Base-by-base conservation (phyloP, 1,140 invertebrate genomes). In the Ganaspis sp. region DNA sequence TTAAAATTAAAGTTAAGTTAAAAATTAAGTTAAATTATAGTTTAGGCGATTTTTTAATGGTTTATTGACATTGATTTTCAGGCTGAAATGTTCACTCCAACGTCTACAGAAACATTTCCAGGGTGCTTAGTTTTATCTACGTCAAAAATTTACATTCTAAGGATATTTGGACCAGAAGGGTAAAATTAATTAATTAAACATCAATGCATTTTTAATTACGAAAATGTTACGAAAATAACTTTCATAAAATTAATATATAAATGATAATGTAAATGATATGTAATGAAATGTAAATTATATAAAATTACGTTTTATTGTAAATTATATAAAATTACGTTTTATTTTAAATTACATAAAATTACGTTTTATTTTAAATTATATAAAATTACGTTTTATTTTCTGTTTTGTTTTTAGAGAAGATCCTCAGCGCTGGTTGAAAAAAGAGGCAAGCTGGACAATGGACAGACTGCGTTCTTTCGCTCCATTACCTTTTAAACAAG, bases 121-220 rank as follows among this genome's bases (percentile, higher is more conserved):
- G 93, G 92, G 5, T 90, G 93, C 42, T 81, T 93, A n/a, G 90
- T 93, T 8, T 85, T 93, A 64, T 93, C 93, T 9, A 93, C 91
- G 6, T 85, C 85, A 2, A 93, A 92, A 77, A 85, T 92, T 72
- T 94, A 93, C 72, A 69, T 93, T 9, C 90, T 94, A 73, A 92
- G 90, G 81, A 90, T 92, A 4, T 88, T 84, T 78, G 91, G 90
- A 9, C 72, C 78, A 9, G 91, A 93, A 81, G 90, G 89, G 91
- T 85, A 90, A 90, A 71, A 85, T n/a, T n/a, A n/a, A n/a, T n/a
- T n/a, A n/a, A n/a, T n/a, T n/a, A n/a, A n/a, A n/a, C n/a, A n/a
- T n/a, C n/a, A n/a, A n/a, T n/a, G n/a, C n/a, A n/a, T n/a, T n/a
- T n/a, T n/a, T n/a, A n/a, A n/a, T n/a, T n/a, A n/a, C n/a, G n/a